A percentile compares a stretch with the other conserved stretches of the same genome.
These are phyloP conservation scores for Synodontis membranacea DNA, from an alignment of 2,113 vertebrate species.

Conservation along the genomic window DNA sequence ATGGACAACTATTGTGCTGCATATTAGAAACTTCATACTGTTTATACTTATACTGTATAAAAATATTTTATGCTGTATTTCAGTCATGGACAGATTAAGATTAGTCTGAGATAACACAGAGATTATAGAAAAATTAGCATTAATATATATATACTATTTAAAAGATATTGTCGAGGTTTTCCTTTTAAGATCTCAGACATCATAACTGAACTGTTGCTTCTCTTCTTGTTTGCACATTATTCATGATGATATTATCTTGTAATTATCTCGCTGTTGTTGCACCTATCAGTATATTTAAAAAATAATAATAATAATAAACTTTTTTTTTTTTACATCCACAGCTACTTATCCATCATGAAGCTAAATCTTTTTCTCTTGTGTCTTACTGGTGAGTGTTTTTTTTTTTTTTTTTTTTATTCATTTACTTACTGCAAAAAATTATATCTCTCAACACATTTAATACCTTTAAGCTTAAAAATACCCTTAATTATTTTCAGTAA, in stretches of 20 bases:
- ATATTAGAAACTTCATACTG: neutral
- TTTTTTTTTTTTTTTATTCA: neutral
- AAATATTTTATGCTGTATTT: neutral
- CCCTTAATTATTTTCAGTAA: neutral
- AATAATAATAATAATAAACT: too few relatives aligned
- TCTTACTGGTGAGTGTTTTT: neutral
- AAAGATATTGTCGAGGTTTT: neutral
- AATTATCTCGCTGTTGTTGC: too few relatives aligned
- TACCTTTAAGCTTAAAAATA: neutral
- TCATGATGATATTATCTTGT: neutral
- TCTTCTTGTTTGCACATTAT: neutral
- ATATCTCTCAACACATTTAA: neutral
- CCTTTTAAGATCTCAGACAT: neutral
- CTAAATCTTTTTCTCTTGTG: neutral
- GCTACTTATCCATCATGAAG: conserved; percentile 1
- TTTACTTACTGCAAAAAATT: neutral
- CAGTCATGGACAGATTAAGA: neutral
- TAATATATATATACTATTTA: neutral
- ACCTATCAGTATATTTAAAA: neutral
- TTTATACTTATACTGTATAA: neutral
- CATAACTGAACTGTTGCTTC: neutral
- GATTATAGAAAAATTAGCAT: neutral
- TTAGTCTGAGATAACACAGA: too few relatives aligned
- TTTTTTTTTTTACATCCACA: neutral
- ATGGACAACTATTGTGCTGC: neutral